A percentile compares a stretch with the other conserved stretches of the same genome.
phyloP scores from a whole-genome alignment of 2,888 invertebrate genomes.

The Microctonus aethiopoides region DNA sequence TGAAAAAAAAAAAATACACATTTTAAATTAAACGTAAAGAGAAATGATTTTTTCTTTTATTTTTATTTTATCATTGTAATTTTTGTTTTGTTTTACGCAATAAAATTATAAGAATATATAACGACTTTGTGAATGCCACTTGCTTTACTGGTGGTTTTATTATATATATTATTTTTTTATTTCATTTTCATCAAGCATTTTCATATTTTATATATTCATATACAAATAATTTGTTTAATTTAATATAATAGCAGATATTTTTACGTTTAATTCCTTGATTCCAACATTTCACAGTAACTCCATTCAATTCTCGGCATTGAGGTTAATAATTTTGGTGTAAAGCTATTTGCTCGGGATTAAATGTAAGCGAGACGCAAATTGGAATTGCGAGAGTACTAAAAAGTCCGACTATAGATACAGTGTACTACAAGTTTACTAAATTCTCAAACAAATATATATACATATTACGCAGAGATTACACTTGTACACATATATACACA shows the following conservation, averaged over 20 bases:
- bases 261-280: background rate
- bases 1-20: background rate
- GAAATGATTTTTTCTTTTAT: background rate
- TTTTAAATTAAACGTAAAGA: background rate
- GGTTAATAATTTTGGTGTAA: slow-evolving; percentile 7
- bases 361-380: slow-evolving; percentile 10
- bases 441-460: background rate
- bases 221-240: too few species aligned
- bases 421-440: slow-evolving; percentile 9
- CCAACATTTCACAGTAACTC: background rate
- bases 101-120: too few species aligned
- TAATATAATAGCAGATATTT: background rate
- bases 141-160: too few species aligned
- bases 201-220: too few species aligned
- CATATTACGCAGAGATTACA: background rate
- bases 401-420: background rate
- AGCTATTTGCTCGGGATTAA: background rate
- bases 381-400: background rate
- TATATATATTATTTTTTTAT: too few species aligned
- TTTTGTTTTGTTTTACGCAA: background rate
- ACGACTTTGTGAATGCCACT: too few species aligned
- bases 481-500: background rate
- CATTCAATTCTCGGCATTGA: background rate
- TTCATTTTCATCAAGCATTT: too few species aligned
- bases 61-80: background rate